Conservation (phyloP, 64 coral and sea anemone species). For the Trachythela sp. region DNA sequence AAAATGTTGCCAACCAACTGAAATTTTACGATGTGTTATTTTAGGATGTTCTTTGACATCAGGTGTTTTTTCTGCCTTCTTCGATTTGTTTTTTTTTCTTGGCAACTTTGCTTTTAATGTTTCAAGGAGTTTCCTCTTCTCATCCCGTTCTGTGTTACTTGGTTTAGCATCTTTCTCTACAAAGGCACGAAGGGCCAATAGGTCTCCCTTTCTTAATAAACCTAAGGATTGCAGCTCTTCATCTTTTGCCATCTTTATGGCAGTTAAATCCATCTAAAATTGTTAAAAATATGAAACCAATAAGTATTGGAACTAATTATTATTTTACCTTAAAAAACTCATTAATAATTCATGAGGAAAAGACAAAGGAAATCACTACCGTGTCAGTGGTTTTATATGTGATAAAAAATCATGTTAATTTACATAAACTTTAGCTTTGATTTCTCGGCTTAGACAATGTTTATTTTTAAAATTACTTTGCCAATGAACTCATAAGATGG, state of each 20-base stretch:
- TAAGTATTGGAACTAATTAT: background rate
- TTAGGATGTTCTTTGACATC: too few species aligned
- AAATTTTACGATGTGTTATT: background rate
- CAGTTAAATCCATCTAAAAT: constrained; percentile 42
- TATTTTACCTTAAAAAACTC: background rate
- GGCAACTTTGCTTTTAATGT: background rate
- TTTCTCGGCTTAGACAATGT: too few species aligned
- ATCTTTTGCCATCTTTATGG: constrained; percentile 7
- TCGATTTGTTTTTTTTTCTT: background rate
- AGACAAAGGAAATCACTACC: too few species aligned
- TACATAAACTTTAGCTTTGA: too few species aligned
- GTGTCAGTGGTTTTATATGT: too few species aligned
- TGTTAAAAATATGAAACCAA: background rate
- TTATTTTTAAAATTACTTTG: too few species aligned
- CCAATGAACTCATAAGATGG: too few species aligned
- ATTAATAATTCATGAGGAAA: background rate
- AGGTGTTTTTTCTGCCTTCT: background rate
- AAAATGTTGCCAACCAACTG: background rate
- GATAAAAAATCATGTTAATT: too few species aligned
- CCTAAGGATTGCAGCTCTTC: constrained; percentile 27
- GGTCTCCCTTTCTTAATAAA: background rate
- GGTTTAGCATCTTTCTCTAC: background rate
- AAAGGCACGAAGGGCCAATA: constrained; percentile 18
- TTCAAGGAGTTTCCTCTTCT: background rate
- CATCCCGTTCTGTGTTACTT: background rate